Conservation (phyloP, 2,113 vertebrate genomes). For the Aix galericulata region DNA sequence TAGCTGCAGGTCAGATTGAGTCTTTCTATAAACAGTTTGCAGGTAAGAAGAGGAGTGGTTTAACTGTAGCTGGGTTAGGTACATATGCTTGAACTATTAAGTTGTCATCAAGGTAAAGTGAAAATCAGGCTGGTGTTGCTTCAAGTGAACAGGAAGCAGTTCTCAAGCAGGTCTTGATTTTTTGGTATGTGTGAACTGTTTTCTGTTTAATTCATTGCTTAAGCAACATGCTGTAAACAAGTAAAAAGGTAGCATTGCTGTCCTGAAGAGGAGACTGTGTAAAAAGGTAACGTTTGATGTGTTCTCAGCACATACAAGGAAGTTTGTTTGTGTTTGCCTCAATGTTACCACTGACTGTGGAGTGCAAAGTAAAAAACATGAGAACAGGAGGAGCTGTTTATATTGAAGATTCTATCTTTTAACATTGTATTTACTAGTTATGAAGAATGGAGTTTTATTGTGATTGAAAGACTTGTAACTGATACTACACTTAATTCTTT, state of each 20-base stretch:
- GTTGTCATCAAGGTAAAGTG: neutral
- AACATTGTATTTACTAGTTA: neutral
- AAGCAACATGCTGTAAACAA: neutral
- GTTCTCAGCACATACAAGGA: neutral
- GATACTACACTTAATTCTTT: neutral
- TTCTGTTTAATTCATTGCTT: neutral
- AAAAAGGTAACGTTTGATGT: neutral
- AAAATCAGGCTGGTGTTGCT: neutral
- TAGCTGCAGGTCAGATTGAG: neutral
- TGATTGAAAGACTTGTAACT: neutral
- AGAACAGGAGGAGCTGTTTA: neutral
- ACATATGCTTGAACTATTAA: neutral
- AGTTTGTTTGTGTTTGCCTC: neutral
- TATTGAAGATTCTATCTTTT: neutral
- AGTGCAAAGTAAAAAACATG: neutral
- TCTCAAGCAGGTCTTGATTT: neutral
- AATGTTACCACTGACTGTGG: neutral
- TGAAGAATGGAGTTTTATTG: neutral
- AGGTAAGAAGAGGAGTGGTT: neutral
- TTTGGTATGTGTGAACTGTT: neutral
- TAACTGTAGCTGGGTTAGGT: neutral
- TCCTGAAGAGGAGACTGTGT: neutral
- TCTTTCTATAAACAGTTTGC: neutral
- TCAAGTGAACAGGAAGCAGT: neutral
- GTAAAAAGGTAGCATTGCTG: neutral